Evolutionary conservation across 2,113 vertebrate genomes (phyloP).

Genomic region (Thermophis baileyi): DNA sequence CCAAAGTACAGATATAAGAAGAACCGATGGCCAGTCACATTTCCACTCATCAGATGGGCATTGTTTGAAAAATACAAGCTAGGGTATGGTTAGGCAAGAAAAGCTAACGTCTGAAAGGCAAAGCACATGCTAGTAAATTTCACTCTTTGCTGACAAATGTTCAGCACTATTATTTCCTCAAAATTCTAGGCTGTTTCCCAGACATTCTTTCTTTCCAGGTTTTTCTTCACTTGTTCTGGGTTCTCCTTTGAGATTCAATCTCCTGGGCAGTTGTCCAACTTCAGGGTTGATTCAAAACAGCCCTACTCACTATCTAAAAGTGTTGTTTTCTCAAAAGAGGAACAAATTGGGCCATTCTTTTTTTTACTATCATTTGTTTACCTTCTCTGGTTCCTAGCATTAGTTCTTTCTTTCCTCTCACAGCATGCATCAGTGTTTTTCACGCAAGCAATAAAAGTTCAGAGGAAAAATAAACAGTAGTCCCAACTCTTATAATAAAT

Average conservation of each 20-base stretch:
- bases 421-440: not conserved
- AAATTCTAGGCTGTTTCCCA: not conserved
- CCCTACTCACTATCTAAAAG: not conserved
- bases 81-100: not conserved
- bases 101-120: not conserved
- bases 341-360: not conserved
- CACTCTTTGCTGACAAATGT: not conserved
- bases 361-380: not conserved
- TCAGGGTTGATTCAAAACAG: not conserved
- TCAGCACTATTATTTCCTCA: not conserved
- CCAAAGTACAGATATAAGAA: not conserved
- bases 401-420: not conserved
- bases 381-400: not conserved
- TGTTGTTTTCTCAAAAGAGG: not conserved
- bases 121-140: not conserved
- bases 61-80: not conserved
- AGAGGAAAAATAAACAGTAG: not conserved
- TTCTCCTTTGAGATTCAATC: not conserved
- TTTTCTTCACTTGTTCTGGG: not conserved
- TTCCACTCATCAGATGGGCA: not conserved
- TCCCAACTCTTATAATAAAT: not conserved
- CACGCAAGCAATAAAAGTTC: not conserved
- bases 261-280: not conserved
- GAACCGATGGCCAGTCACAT: not conserved
- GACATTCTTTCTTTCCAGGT: not conserved